Percentiles rank a stretch among this genome's conserved stretches.
Evolutionary conservation across 2,797 vertebrate species (phyloP).

Genomic region (Aeoliscus strigatus): DNA sequence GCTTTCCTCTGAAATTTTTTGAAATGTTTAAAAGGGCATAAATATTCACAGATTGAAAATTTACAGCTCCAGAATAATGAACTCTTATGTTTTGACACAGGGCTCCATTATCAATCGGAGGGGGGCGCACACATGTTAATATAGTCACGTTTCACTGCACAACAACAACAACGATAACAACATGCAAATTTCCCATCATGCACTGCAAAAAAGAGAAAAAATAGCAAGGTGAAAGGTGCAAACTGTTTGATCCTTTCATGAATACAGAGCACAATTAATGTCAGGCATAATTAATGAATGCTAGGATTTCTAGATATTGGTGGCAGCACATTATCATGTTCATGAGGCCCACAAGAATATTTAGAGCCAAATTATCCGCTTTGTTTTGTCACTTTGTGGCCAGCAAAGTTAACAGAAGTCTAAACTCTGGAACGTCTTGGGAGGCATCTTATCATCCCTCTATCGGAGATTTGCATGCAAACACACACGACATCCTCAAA

Average conservation of each 20-base stretch:
- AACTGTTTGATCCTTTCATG: constrained; percentile 28
- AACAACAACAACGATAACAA: constrained; percentile 49
- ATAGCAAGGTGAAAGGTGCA: constrained; percentile 41
- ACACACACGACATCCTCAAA: constrained; percentile 41
- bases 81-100: constrained; percentile 42
- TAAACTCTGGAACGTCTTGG: too few species aligned
- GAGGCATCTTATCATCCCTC: too few species aligned
- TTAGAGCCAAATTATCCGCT: too few species aligned
- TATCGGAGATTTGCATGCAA: background rate
- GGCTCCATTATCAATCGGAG: constrained; percentile 29
- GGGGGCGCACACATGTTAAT: constrained; percentile 43
- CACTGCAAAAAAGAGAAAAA: constrained; percentile 27
- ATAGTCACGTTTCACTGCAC: constrained; percentile 74
- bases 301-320: constrained; percentile 15
- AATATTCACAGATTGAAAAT: too few species aligned
- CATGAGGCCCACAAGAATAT: constrained; percentile 17
- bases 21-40: too few species aligned
- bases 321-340: constrained; percentile 17
- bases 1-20: too few species aligned
- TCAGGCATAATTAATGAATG: constrained; percentile 32
- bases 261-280: constrained; percentile 29
- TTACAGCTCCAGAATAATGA: too few species aligned
- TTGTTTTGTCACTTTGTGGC: too few species aligned
- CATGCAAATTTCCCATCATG: constrained; percentile 46
- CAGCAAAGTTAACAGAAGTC: too few species aligned